Conservation (phyloP, 2,888 invertebrate species). For the Lucinisca nassula region DNA sequence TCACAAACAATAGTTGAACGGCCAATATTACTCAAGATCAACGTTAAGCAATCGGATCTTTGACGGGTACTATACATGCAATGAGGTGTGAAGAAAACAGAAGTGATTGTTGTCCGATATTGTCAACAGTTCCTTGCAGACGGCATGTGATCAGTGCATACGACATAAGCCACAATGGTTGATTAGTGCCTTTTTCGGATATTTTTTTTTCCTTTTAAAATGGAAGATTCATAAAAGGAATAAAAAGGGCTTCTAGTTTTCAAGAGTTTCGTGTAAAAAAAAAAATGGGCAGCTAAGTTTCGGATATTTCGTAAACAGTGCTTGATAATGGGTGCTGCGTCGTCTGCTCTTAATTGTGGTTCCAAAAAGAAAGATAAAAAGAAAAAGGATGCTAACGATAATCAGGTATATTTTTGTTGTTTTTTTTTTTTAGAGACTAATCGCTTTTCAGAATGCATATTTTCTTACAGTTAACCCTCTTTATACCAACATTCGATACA, state of each 20-base stretch:
- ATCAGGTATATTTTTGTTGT: neutral
- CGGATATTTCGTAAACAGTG: neutral
- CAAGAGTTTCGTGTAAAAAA: no score
- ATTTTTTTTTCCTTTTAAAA: neutral
- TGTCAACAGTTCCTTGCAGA: slow-evolving; percentile 53
- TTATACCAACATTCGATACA: no score
- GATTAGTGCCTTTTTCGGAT: neutral
- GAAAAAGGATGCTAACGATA: slow-evolving; percentile 25
- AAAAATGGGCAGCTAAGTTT: neutral
- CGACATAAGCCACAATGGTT: neutral
- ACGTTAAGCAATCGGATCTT: slow-evolving; percentile 26
- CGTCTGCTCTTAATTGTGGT: slow-evolving; percentile 62
- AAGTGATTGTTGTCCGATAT: slow-evolving; percentile 64
- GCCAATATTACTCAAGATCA: slow-evolving; percentile 4
- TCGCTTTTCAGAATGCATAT: no score
- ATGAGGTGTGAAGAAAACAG: slow-evolving; percentile 56
- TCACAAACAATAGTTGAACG: neutral
- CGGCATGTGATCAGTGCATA: slow-evolving; percentile 27
- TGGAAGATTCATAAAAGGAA: neutral
- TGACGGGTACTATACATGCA: slow-evolving; percentile 30
- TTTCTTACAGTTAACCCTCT: no score
- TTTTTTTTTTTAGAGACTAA: no score
- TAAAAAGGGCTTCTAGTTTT: no score
- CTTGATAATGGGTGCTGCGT: slow-evolving; percentile 60
- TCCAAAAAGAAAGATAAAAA: slow-evolving; percentile 65